These are phyloP conservation scores for Stegastes partitus DNA, from an alignment of 2,113 vertebrate species.

Conservation along the genomic window DNA sequence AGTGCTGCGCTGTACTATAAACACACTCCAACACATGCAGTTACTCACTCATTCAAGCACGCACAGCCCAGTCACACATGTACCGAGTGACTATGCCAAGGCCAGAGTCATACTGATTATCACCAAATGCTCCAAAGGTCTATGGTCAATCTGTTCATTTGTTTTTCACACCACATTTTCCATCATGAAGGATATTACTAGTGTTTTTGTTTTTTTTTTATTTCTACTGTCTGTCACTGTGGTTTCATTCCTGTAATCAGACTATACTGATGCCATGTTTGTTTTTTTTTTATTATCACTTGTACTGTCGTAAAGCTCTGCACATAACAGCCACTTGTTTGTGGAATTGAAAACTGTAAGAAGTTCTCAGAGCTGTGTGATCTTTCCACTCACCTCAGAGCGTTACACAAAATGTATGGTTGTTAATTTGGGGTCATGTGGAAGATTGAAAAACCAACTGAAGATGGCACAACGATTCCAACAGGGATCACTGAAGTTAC, in stretches of 20 bases:
- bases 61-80: conserved; percentile 43
- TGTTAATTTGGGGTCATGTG: conserved; percentile 19
- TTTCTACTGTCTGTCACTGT: conserved; percentile 40
- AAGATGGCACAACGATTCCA: conserved; percentile 54
- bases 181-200: conserved; percentile 19
- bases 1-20: conserved; percentile 47
- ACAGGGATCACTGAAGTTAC: conserved; percentile 75
- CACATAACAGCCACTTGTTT: conserved; percentile 8
- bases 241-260: conserved; percentile 43
- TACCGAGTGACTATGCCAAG: conserved; percentile 28
- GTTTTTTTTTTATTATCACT: conserved; percentile 41
- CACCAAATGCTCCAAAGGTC: conserved; percentile 54
- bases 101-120: conserved; percentile 32
- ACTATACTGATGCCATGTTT: conserved; percentile 55
- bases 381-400: neutral
- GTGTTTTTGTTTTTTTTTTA: conserved; percentile 50
- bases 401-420: neutral
- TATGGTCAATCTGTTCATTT: conserved; percentile 30
- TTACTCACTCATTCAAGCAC: conserved; percentile 33
- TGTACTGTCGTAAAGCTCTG: conserved; percentile 47
- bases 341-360: conserved; percentile 33
- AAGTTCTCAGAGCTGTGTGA: conserved; percentile 22
- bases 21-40: conserved; percentile 30
- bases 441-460: conserved; percentile 16
- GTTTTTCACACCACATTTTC: conserved; percentile 41